Evolutionary conservation across 2,797 vertebrate species (phyloP).

Genomic region (Macropus fuliginosus): DNA sequence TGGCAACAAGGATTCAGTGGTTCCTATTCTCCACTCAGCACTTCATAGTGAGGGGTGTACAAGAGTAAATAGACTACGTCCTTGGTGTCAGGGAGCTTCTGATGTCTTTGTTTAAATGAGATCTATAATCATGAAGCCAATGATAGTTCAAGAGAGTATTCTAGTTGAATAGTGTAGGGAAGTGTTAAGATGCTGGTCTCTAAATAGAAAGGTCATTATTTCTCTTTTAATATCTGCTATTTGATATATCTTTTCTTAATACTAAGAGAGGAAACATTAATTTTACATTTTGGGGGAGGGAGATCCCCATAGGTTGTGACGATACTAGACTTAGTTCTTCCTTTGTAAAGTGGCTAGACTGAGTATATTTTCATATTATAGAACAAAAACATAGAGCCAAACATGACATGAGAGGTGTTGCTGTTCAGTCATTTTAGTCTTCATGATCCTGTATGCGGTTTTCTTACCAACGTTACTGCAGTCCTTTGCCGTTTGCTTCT

Average conservation of each 20-base stretch:
- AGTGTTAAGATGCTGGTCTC: not conserved
- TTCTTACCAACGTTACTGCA: not conserved
- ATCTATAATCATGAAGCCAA: not conserved
- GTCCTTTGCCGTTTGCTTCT: too few relatives aligned
- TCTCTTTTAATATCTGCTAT: not conserved
- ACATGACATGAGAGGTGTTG: not conserved
- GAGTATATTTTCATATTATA: not conserved
- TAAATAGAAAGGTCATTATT: not conserved
- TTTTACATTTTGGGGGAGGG: not conserved
- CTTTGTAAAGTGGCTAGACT: not conserved
- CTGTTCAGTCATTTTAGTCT: not conserved
- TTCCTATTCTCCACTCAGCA: not conserved
- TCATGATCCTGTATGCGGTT: not conserved
- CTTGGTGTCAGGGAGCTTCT: not conserved
- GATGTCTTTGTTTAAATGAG: not conserved
- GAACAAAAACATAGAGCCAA: not conserved
- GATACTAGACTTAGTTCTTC: not conserved
- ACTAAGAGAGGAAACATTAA: not conserved
- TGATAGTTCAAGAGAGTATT: not conserved
- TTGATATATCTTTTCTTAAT: not conserved
- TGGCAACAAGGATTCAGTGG: not conserved
- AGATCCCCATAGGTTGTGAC: not conserved
- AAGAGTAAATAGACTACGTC: not conserved
- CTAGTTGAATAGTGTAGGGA: not conserved
- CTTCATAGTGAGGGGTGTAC: not conserved